phyloP scores from a whole-genome alignment of 2,113 vertebrate species.

The Circaetus gallicus region DNA sequence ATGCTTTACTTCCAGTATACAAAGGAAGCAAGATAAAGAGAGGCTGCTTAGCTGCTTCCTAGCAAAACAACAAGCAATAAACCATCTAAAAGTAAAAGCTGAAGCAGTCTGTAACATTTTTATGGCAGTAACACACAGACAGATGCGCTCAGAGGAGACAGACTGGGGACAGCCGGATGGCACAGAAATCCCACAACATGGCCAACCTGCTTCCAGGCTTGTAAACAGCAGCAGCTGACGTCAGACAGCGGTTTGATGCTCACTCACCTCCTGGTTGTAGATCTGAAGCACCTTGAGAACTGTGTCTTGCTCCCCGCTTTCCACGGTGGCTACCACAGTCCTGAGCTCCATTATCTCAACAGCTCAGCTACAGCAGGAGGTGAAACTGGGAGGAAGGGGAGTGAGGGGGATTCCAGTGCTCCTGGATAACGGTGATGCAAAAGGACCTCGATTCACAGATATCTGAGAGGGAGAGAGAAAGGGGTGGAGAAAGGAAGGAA shows the following conservation, averaged over 20 bases:
- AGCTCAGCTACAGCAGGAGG: background rate
- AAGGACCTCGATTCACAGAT: background rate
- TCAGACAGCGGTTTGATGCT: background rate
- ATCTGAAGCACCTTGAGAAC: conserved; percentile 78
- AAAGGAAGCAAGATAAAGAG: background rate
- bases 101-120: background rate
- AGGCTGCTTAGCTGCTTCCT: background rate
- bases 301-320: conserved; percentile 78
- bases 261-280: conserved; percentile 80
- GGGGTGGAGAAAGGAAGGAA: background rate
- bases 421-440: background rate
- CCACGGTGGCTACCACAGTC: conserved; percentile 78
- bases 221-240: background rate
- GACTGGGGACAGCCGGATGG: background rate
- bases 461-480: background rate
- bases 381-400: accelerated
- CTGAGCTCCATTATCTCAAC: conserved; percentile 81
- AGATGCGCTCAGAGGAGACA: background rate
- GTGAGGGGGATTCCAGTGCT: background rate
- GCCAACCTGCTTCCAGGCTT: background rate
- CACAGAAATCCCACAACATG: background rate
- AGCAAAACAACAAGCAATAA: background rate
- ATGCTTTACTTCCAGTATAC: background rate
- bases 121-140: background rate
- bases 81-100: background rate